Percentiles rank a stretch among this genome's conserved stretches.
Evolutionary conservation across 2,113 vertebrate genomes (phyloP).

Genomic region (Dolichallabes microphthalmus): DNA sequence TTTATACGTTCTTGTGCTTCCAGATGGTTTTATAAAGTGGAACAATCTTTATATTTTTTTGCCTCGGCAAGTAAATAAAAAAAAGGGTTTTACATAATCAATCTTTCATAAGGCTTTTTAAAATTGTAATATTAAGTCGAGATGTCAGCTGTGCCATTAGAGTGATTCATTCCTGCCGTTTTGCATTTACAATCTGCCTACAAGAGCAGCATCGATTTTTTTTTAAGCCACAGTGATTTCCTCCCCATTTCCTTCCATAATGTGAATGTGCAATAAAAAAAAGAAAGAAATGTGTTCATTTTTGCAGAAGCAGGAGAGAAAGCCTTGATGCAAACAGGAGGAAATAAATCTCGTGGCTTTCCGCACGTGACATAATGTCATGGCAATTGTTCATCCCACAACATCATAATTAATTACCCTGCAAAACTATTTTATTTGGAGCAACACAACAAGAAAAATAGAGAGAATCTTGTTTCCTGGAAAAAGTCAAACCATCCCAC

Average conservation of each 20-base stretch:
- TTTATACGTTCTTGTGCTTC: slow-evolving; percentile 24
- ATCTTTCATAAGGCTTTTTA: slow-evolving; percentile 73
- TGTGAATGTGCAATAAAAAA: slow-evolving; percentile 74
- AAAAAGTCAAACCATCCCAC: neutral
- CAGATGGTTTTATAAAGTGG: slow-evolving; percentile 34
- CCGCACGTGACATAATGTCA: slow-evolving; percentile 73
- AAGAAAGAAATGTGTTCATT: slow-evolving; percentile 75
- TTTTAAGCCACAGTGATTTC: slow-evolving; percentile 64
- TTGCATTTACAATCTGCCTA: slow-evolving; percentile 77
- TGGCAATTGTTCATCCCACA: slow-evolving; percentile 74
- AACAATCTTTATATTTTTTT: slow-evolving; percentile 47
- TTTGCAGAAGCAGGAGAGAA: slow-evolving; percentile 64
- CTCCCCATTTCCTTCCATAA: slow-evolving; percentile 74
- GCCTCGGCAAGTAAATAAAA: slow-evolving; percentile 72
- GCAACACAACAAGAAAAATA: slow-evolving; percentile 5
- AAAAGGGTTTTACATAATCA: slow-evolving; percentile 73
- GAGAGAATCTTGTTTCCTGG: neutral
- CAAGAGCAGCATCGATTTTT: slow-evolving; percentile 75
- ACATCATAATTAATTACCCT: slow-evolving; percentile 78
- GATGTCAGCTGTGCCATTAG: slow-evolving; percentile 78
- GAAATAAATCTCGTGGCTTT: slow-evolving; percentile 78
- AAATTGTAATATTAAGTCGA: slow-evolving; percentile 80
- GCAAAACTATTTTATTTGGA: slow-evolving; percentile 77
- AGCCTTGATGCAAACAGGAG: slow-evolving; percentile 60
- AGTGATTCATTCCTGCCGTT: slow-evolving; percentile 79